Percentiles rank a stretch among this genome's conserved stretches.
Conservation (phyloP, 2,888 invertebrate species). For the Salticus scenicus region DNA sequence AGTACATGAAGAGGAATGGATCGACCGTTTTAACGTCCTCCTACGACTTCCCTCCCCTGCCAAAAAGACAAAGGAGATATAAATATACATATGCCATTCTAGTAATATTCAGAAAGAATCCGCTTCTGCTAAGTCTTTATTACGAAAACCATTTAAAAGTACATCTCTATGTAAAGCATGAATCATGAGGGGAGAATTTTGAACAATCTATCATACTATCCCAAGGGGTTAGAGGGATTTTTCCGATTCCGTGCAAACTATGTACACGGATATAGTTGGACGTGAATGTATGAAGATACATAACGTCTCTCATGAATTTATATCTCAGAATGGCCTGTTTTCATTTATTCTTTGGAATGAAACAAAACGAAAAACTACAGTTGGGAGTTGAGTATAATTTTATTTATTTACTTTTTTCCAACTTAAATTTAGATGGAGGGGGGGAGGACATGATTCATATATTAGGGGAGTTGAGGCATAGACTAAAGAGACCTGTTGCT, state of each 20-base stretch:
- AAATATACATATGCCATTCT: neutral
- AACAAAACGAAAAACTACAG: neutral
- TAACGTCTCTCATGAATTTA: slow-evolving; percentile 38
- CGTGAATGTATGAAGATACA: slow-evolving; percentile 58
- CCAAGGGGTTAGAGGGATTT: slow-evolving; percentile 46
- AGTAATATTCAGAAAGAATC: slow-evolving; percentile 56
- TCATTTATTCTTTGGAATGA: slow-evolving; percentile 48
- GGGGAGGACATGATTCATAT: slow-evolving; percentile 27
- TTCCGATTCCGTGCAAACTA: slow-evolving; percentile 9
- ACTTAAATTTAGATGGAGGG: slow-evolving; percentile 20
- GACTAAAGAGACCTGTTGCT: slow-evolving; percentile 48
- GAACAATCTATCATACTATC: slow-evolving; percentile 54
- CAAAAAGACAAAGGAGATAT: slow-evolving; percentile 2
- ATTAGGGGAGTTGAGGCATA: slow-evolving; percentile 19
- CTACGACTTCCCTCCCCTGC: neutral
- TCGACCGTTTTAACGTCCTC: neutral
- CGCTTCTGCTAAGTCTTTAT: slow-evolving; percentile 62
- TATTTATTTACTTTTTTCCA: slow-evolving; percentile 14
- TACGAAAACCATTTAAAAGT: slow-evolving; percentile 65
- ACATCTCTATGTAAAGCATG: slow-evolving; percentile 30
- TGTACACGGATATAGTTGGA: neutral
- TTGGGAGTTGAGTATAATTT: neutral
- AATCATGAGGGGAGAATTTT: slow-evolving; percentile 47
- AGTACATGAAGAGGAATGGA: slow-evolving; percentile 1
- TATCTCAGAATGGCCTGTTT: slow-evolving; percentile 46